A percentile compares a stretch with the other conserved stretches of the same genome.
Conservation (phyloP, 2,797 vertebrate species). For the Momotus momota region DNA sequence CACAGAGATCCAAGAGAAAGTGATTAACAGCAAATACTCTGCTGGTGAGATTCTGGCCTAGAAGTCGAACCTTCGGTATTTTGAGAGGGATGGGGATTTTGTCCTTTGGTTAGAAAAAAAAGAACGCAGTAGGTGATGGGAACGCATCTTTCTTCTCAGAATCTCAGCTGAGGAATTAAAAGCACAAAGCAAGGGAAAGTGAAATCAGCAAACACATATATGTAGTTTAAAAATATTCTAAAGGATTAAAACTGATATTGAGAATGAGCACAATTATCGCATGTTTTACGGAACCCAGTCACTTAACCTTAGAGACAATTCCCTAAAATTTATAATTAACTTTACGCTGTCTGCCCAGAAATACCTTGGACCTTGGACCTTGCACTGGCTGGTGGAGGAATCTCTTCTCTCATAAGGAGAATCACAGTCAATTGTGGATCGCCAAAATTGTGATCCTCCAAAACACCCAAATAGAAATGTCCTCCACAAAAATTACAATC, state of each 20-base stretch:
- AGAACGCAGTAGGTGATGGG: neutral
- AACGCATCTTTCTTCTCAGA: neutral
- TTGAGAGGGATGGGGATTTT: neutral
- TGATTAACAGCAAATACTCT: neutral
- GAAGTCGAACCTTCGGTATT: neutral
- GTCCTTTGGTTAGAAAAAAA: neutral
- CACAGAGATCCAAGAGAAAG: neutral
- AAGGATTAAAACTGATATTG: neutral
- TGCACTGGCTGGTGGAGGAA: neutral
- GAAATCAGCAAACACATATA: neutral
- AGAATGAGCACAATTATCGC: neutral
- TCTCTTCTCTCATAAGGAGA: neutral
- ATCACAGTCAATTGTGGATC: neutral
- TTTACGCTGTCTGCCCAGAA: neutral
- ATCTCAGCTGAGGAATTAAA: neutral
- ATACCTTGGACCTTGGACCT: neutral
- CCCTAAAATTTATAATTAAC: neutral
- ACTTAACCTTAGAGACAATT: too few relatives aligned
- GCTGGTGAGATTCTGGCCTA: neutral
- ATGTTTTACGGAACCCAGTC: neutral
- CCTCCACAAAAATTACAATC: neutral
- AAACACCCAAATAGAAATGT: neutral
- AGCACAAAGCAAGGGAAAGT: neutral
- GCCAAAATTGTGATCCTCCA: too few relatives aligned
- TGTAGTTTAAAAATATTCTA: neutral